phyloP scores from a whole-genome alignment of 2,888 invertebrate species.

The Aphodius granarius region DNA sequence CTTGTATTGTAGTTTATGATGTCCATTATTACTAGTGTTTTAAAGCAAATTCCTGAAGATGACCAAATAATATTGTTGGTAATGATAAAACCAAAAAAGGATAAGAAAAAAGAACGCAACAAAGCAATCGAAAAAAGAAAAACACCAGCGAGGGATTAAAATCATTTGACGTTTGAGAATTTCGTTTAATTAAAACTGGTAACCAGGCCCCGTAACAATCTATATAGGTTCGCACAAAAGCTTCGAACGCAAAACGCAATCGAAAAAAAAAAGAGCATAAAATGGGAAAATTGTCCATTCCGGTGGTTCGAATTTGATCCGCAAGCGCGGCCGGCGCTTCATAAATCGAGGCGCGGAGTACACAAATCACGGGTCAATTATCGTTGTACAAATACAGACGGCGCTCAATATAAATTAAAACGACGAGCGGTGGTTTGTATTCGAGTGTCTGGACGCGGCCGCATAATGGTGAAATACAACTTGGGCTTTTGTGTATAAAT shows the following conservation, averaged over 20 bases:
- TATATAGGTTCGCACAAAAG: neutral
- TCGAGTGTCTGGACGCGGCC: conserved; percentile 31
- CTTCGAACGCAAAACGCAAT: neutral
- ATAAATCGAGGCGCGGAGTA: conserved; percentile 36
- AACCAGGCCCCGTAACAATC: neutral
- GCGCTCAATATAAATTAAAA: conserved; percentile 45
- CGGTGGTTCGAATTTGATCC: neutral
- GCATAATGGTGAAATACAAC: conserved; percentile 41
- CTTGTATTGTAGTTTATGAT: too few species aligned
- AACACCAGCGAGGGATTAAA: neutral
- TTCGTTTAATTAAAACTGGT: conserved; percentile 8
- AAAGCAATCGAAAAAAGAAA: neutral
- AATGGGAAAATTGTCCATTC: neutral
- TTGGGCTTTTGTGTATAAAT: conserved; percentile 41
- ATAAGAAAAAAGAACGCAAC: neutral
- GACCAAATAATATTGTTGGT: neutral
- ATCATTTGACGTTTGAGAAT: conserved; percentile 5
- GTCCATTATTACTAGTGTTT: too few species aligned
- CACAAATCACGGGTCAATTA: conserved; percentile 50
- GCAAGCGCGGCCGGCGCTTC: neutral
- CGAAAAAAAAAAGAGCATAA: conserved; percentile 8
- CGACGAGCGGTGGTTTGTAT: conserved; percentile 36
- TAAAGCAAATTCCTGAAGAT: neutral
- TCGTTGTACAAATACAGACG: conserved; percentile 47
- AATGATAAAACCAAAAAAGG: too few species aligned